These are phyloP conservation scores for Pyrochroa serraticornis DNA, from an alignment of 2,888 invertebrate species.

Conservation along the genomic window DNA sequence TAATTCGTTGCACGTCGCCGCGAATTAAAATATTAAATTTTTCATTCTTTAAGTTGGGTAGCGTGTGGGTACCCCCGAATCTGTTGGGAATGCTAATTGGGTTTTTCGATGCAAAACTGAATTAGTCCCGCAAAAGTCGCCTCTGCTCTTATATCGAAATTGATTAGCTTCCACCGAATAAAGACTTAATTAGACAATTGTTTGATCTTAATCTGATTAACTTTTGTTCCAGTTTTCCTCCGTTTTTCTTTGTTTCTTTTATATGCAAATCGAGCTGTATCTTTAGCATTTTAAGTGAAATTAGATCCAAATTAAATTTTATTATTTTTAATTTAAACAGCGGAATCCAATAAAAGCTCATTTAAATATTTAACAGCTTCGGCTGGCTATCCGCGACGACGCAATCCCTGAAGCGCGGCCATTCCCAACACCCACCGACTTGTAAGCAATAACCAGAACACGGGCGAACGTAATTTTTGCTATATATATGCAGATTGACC, in stretches of 20 bases:
- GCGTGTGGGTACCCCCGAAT: constrained; percentile 15
- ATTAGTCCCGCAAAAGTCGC: constrained; percentile 29
- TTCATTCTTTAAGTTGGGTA: constrained; percentile 33
- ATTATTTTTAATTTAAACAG: constrained; percentile 36
- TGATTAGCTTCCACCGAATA: constrained; percentile 44
- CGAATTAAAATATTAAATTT: constrained; percentile 47
- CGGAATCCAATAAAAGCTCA: constrained; percentile 21
- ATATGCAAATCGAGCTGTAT: constrained; percentile 45
- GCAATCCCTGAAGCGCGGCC: too few relatives aligned
- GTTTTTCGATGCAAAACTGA: constrained; percentile 42
- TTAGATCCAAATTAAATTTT: constrained; percentile 36
- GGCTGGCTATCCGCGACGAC: background rate
- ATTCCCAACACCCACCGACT: too few relatives aligned
- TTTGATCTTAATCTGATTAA: constrained; percentile 55
- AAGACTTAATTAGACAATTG: constrained; percentile 55
- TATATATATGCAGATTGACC: too few relatives aligned
- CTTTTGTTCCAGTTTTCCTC: constrained; percentile 48
- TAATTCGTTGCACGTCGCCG: constrained; percentile 31
- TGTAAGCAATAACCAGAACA: too few relatives aligned
- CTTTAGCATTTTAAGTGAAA: constrained; percentile 48
- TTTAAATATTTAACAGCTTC: constrained; percentile 23
- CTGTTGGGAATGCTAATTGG: constrained; percentile 41
- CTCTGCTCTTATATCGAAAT: constrained; percentile 35
- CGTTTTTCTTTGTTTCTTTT: constrained; percentile 42
- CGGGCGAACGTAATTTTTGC: too few relatives aligned